Evolutionary conservation across 2,888 invertebrate genomes (phyloP), one percentile per base, ranked within the genome.

Genomic region (Linnaemya vulpina): DNA sequence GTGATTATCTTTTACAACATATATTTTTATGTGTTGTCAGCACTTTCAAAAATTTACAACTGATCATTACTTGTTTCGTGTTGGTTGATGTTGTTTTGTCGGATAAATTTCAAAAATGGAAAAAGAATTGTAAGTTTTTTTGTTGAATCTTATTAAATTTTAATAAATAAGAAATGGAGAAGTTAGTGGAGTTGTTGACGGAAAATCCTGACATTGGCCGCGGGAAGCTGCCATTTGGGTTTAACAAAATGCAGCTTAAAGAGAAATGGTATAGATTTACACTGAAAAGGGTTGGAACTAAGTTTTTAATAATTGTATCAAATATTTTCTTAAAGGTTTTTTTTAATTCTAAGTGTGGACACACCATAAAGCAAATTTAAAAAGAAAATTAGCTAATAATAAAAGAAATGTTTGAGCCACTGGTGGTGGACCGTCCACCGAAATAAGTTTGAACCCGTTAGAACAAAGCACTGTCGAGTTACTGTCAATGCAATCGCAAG

Each of bases 201-300:
- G 11, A 30, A 20, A 68, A 68, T 51, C 35, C 51, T 35, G 67
- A 68, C 8, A 51, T 68, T 68, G 51, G 7, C 10, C 35, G 67
- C 3, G 51, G 51, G 0, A 68, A 51, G 30, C n/a, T 68, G 7
- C 17, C 67, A 68, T 68, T 68, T 68, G 67, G 67, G 7, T n/a
- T n/a, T n/a, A n/a, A n/a, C n/a, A n/a, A n/a, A n/a, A n/a, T n/a
- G n/a, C n/a, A n/a, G n/a, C n/a, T n/a, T n/a, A n/a, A n/a, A n/a
- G n/a, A n/a, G n/a, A n/a, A n/a, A n/a, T n/a, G n/a, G n/a, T n/a
- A n/a, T n/a, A n/a, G n/a, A n/a, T n/a, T n/a, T n/a, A n/a, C n/a
- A n/a, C n/a, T n/a, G n/a, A n/a, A n/a, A n/a, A n/a, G n/a, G n/a
- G n/a, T n/a, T n/a, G n/a, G n/a, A n/a, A n/a, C n/a, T n/a, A n/a